Evolutionary conservation across 2,888 invertebrate genomes (phyloP).

Genomic region (Apamea anceps): DNA sequence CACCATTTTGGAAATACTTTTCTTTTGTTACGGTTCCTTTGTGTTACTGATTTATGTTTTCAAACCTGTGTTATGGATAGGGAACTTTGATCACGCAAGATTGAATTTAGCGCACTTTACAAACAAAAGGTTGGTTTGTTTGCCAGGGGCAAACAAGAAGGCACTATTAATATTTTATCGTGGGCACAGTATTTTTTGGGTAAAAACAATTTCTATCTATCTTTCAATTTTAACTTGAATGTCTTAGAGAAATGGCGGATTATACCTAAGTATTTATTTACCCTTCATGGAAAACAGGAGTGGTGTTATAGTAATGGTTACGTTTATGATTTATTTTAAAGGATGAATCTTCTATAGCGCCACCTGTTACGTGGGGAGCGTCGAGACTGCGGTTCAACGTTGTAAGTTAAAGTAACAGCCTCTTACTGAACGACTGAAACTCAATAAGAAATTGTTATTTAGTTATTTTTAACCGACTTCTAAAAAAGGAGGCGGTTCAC

Average conservation of each 20-base stretch:
- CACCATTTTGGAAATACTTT: conserved; percentile 12
- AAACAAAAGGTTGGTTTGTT: neutral
- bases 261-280: neutral
- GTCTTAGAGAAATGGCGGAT: neutral
- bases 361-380: conserved; percentile 41
- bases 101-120: neutral
- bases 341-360: neutral
- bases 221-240: neutral
- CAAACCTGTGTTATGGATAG: neutral
- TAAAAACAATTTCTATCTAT: too few species aligned
- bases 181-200: neutral
- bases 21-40: neutral
- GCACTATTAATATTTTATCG: too few species aligned
- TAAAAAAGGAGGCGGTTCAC: too few species aligned
- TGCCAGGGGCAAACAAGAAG: neutral
- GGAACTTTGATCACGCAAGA: conserved; percentile 2
- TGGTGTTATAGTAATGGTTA: too few species aligned
- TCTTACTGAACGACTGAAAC: conserved; percentile 23
- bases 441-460: neutral
- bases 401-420: conserved; percentile 32
- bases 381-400: neutral
- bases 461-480: too few species aligned
- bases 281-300: too few species aligned
- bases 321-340: neutral
- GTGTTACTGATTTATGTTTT: neutral